phyloP scores from a whole-genome alignment of 1,140 invertebrate genomes.

The Hirudo medicinalis region DNA sequence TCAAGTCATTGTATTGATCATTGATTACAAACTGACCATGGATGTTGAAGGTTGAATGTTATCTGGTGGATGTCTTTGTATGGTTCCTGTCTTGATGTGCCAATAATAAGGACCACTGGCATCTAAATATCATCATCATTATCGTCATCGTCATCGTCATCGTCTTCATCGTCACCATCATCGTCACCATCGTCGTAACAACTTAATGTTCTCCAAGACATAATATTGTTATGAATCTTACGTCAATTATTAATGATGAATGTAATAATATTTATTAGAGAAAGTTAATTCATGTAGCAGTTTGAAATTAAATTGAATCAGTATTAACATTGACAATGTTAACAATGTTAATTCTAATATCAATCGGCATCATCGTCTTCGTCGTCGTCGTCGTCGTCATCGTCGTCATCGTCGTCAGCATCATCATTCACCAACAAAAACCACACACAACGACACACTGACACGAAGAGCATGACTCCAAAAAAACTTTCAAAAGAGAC shows the following conservation, averaged over 20 bases:
- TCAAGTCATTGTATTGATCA: too few relatives aligned
- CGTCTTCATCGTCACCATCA: background rate
- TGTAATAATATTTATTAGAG: background rate
- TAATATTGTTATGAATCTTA: background rate
- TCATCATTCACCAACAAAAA: too few relatives aligned
- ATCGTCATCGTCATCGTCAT: background rate
- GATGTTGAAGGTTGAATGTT: conserved; percentile 26
- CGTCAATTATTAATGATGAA: background rate
- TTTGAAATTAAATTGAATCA: background rate
- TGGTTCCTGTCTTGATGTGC: conserved; percentile 95
- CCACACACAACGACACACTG: too few relatives aligned
- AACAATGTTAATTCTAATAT: too few relatives aligned
- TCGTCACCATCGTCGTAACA: background rate
- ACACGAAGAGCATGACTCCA: too few relatives aligned
- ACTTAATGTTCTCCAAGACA: background rate
- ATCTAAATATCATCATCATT: conserved; percentile 47
- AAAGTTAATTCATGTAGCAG: background rate
- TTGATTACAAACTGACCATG: conserved; percentile 7
- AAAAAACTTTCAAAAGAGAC: too few relatives aligned
- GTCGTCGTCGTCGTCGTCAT: background rate
- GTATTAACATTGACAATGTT: too few relatives aligned
- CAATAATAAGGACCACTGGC: conserved; percentile 87
- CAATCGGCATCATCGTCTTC: background rate
- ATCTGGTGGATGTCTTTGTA: conserved; percentile 72
- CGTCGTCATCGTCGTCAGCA: too few relatives aligned